Conservation (phyloP, 30 jellyfish, hydroid and myxozoan species). For the Hydractinia symbiolongicarpus region DNA sequence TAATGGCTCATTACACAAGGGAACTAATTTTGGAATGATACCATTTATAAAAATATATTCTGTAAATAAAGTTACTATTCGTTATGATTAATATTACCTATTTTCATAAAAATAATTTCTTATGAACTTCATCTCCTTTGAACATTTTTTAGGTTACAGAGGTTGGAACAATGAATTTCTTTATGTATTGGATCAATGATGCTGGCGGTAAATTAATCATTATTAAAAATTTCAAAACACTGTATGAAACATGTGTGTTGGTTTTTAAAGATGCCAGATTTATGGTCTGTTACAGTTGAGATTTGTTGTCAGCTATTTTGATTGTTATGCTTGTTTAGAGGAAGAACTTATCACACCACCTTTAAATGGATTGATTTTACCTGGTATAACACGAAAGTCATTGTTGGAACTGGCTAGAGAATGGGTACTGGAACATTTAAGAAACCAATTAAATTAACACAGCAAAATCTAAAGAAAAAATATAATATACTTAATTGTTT, state of each 20-base stretch:
- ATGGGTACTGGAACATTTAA: constrained; percentile 45
- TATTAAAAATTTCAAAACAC: background rate
- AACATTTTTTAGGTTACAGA: constrained; percentile 65
- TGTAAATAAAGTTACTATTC: too few species aligned
- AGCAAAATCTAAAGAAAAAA: too few species aligned
- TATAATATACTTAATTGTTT: too few species aligned
- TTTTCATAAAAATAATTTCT: too few species aligned
- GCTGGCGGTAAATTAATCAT: constrained; percentile 55
- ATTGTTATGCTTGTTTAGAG: constrained; percentile 19
- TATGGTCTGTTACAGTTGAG: background rate
- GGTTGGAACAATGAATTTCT: constrained; percentile 92
- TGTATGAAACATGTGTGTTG: background rate
- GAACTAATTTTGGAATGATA: too few species aligned
- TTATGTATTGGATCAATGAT: constrained; percentile 82
- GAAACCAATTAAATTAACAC: background rate
- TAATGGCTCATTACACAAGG: too few species aligned
- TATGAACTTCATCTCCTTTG: too few species aligned
- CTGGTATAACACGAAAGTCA: constrained; percentile 89
- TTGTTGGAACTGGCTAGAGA: constrained; percentile 69
- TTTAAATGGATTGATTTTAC: constrained; percentile 70
- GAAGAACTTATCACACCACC: constrained; percentile 85
- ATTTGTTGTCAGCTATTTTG: background rate
- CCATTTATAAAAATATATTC: too few species aligned
- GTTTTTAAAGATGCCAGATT: background rate
- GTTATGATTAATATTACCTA: too few species aligned